phyloP scores from a whole-genome alignment of 2,888 invertebrate genomes.

The Meghimatium bilineatum region DNA sequence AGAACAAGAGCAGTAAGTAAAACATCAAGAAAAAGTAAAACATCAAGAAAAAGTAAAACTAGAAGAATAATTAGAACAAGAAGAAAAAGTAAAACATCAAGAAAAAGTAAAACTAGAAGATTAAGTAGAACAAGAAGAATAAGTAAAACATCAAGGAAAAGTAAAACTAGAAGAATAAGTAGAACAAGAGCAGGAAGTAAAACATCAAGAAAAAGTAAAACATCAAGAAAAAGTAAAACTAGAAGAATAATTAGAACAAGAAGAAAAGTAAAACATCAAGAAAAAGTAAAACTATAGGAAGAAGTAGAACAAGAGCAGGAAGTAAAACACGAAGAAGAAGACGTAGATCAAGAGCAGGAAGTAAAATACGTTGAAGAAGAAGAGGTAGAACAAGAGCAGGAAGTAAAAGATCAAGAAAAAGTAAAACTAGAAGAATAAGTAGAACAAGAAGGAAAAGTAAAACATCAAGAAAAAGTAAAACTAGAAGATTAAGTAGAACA shows the following conservation, averaged over 20 bases:
- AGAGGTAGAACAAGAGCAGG: background rate
- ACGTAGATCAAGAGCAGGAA: background rate
- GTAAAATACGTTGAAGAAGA: background rate
- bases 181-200: background rate
- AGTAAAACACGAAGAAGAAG: background rate
- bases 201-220: background rate
- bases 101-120: background rate
- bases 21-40: background rate
- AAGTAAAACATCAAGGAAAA: background rate
- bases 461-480: background rate
- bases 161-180: background rate
- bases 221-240: background rate
- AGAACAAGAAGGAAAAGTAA: background rate
- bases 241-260: background rate
- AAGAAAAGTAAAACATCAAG: too few relatives aligned
- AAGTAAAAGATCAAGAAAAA: background rate
- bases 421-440: background rate
- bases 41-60: background rate
- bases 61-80: background rate
- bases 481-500: background rate
- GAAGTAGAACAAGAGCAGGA: background rate
- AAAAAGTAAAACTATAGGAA: background rate
- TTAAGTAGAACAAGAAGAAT: background rate
- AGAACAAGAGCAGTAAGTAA: background rate
- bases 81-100: background rate